Evolutionary conservation across 2,113 vertebrate species (phyloP).

Genomic region (Podilymbus podiceps): DNA sequence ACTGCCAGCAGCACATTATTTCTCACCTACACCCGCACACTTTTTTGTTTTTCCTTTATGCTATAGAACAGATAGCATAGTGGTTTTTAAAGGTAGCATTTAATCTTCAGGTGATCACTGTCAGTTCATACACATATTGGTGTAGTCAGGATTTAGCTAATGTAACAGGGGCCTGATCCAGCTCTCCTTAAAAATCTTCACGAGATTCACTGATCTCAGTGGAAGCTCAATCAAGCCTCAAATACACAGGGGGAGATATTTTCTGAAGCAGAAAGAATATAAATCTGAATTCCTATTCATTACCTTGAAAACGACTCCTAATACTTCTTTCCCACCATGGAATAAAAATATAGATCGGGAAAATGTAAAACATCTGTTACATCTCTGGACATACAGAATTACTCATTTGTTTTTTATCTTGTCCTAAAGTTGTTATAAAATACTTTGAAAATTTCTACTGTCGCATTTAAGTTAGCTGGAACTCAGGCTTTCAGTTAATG

Average conservation of each 20-base stretch:
- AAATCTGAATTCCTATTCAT: neutral
- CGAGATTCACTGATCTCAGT: neutral
- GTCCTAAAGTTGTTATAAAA: neutral
- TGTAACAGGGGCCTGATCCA: neutral
- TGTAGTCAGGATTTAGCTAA: neutral
- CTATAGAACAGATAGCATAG: neutral
- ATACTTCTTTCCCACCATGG: neutral
- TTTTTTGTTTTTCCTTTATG: neutral
- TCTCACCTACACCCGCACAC: neutral
- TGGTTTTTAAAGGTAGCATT: neutral
- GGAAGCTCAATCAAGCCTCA: slow-evolving; percentile 1
- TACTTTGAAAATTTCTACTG: neutral
- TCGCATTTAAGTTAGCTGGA: neutral
- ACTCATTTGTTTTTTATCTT: neutral
- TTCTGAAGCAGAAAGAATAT: neutral
- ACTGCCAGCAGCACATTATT: neutral
- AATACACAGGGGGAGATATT: neutral
- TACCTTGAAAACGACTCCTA: neutral
- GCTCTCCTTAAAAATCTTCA: neutral
- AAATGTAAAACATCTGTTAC: neutral
- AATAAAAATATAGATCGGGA: neutral
- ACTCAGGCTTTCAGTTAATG: neutral
- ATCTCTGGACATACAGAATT: neutral
- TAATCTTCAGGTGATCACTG: neutral
- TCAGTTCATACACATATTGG: neutral